These are phyloP conservation scores for Stenodema calcarata DNA, from an alignment of 2,888 invertebrate genomes.

Conservation along the genomic window DNA sequence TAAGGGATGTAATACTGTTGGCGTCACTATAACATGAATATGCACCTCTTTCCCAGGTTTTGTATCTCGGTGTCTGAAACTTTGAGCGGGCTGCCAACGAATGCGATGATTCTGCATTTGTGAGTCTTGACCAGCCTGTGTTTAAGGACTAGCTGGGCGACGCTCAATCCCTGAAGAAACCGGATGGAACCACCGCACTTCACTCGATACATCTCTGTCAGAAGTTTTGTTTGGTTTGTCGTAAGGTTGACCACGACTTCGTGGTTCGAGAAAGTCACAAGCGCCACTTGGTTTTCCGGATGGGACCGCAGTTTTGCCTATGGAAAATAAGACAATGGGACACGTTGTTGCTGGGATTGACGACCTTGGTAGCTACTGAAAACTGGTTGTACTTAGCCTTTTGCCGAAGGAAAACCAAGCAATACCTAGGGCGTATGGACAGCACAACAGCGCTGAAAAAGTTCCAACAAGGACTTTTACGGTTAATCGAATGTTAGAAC, in stretches of 20 bases:
- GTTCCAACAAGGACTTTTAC: no score
- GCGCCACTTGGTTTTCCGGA: constrained; percentile 24
- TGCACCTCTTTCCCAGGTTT: neutral
- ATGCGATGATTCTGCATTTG: constrained; percentile 16
- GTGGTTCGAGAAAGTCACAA: constrained; percentile 12
- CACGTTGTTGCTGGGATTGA: no score
- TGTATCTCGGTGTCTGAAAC: neutral
- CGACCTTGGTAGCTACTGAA: no score
- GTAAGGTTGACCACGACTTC: neutral
- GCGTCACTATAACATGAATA: neutral
- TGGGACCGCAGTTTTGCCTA: neutral
- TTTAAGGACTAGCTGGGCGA: constrained; percentile 23
- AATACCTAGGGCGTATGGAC: no score
- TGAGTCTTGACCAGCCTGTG: constrained; percentile 28
- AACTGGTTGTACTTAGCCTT: no score
- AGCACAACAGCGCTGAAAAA: no score
- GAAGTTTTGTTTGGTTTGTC: neutral
- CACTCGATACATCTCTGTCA: neutral
- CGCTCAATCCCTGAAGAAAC: neutral
- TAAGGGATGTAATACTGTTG: no score
- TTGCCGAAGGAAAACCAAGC: no score
- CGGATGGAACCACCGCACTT: neutral
- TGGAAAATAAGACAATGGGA: neutral
- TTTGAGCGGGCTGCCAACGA: constrained; percentile 13
- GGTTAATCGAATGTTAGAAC: no score